Evolutionary conservation across 2,113 vertebrate species (phyloP).

Genomic region (Ploceus nigricollis): DNA sequence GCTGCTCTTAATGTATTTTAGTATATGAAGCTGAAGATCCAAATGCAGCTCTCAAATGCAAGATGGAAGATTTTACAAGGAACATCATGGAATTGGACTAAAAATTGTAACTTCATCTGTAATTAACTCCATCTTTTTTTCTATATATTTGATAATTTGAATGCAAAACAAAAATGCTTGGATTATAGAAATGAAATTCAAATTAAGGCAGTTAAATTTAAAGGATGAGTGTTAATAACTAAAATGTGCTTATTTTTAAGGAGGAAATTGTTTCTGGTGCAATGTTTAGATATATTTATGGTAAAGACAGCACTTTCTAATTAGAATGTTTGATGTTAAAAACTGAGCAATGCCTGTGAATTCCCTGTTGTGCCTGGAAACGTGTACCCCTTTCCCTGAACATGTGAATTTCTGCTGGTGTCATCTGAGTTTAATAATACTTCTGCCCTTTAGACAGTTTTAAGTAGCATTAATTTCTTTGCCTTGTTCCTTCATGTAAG

Average conservation of each 20-base stretch:
- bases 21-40: background rate
- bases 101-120: background rate
- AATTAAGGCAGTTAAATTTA: background rate
- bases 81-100: background rate
- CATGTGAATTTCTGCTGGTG: background rate
- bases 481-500: background rate
- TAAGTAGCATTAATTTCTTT: background rate
- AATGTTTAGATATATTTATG: background rate
- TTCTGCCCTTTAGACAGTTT: background rate
- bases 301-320: background rate
- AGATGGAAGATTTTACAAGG: background rate
- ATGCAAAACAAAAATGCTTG: background rate
- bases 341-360: background rate
- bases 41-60: background rate
- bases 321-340: background rate
- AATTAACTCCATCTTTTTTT: background rate
- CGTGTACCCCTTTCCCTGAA: background rate
- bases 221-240: background rate
- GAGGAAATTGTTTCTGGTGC: background rate
- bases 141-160: background rate
- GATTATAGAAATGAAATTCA: background rate
- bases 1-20: background rate
- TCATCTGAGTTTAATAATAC: background rate
- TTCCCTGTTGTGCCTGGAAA: background rate
- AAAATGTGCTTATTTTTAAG: background rate